These are phyloP conservation scores for Callithrix jacchus DNA, from an alignment of 2,113 vertebrate species.

Conservation along the genomic window DNA sequence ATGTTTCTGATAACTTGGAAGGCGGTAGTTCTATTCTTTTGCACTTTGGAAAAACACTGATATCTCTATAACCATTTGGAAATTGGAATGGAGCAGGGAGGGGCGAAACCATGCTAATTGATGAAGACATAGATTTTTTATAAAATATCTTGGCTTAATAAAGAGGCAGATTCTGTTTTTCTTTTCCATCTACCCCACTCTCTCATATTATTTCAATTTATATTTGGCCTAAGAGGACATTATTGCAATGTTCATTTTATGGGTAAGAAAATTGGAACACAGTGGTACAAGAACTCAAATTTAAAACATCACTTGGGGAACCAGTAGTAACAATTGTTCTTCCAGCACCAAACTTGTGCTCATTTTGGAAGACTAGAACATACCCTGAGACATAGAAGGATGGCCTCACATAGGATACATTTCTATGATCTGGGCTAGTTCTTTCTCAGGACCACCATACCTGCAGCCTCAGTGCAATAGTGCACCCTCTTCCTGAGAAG, in stretches of 20 bases:
- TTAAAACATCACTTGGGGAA: conserved; percentile 19
- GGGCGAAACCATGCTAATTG: background rate
- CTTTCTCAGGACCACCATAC: background rate
- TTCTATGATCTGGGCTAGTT: background rate
- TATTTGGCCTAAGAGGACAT: background rate
- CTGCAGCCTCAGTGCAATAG: background rate
- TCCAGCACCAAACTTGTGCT: background rate
- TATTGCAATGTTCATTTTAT: conserved; percentile 9
- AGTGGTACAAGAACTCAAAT: background rate
- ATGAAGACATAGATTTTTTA: background rate
- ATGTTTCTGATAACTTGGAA: background rate
- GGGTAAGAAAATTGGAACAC: background rate
- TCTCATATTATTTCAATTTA: background rate
- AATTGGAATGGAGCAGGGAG: background rate
- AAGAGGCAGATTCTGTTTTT: background rate
- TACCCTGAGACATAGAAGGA: background rate
- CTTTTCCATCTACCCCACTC: background rate
- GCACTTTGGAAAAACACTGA: background rate
- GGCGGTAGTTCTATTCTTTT: background rate
- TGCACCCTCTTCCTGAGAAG: background rate
- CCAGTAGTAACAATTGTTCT: background rate
- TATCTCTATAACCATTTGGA: conserved; percentile 12
- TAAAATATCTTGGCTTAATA: background rate
- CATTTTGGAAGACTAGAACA: background rate
- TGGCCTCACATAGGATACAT: background rate